phyloP scores from a whole-genome alignment of 2,113 vertebrate species.

The Saguinus imperator region DNA sequence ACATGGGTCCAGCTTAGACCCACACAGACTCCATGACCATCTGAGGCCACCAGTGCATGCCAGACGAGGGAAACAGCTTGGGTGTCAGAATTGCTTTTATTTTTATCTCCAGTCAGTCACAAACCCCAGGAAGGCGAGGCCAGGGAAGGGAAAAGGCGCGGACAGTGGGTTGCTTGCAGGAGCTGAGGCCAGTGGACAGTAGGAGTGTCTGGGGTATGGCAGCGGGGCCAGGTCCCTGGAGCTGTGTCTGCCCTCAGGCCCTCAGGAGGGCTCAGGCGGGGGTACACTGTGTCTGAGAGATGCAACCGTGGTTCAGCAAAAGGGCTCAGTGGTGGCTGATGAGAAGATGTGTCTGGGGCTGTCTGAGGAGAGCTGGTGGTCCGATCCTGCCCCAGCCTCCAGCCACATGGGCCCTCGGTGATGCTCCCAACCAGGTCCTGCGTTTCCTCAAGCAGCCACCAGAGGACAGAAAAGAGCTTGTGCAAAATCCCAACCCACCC shows the following conservation, averaged over 20 bases:
- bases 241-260: not conserved
- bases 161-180: not conserved
- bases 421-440: not conserved
- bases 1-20: not conserved
- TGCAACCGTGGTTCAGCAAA: not conserved
- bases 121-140: not conserved
- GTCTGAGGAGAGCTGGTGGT: not conserved
- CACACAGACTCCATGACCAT: not conserved
- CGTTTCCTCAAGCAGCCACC: constrained; percentile 22
- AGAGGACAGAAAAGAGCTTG: constrained; percentile 42
- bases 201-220: not conserved
- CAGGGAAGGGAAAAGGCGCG: not conserved
- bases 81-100: constrained; percentile 62
- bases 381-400: not conserved
- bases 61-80: not conserved
- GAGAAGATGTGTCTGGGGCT: not conserved
- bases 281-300: not conserved
- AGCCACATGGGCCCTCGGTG: not conserved
- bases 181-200: not conserved
- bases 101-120: constrained; percentile 38
- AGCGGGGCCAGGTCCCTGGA: not conserved
- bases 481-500: not conserved
- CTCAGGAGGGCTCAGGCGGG: not conserved
- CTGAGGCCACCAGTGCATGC: not conserved
- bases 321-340: not conserved